phyloP scores from a whole-genome alignment of 37 sponge, comb jelly and placozoan species.

The Halichondria panicea region DNA sequence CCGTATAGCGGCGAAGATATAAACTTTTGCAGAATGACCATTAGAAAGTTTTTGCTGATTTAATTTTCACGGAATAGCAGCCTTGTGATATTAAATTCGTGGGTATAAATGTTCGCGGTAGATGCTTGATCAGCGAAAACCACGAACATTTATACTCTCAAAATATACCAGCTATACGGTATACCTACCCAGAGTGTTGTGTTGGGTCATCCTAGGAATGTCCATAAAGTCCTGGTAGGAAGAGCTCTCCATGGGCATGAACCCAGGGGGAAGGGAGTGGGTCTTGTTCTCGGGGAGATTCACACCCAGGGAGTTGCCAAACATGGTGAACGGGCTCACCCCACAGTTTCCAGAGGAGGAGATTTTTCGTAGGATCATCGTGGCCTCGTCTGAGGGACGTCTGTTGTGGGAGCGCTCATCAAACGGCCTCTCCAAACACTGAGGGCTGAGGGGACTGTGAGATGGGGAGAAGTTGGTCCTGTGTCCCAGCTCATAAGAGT shows the following conservation, averaged over 20 bases:
- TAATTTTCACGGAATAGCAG: too few relatives aligned
- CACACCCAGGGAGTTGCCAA: slow-evolving; percentile 9
- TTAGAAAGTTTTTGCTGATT: too few relatives aligned
- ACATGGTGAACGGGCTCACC: neutral
- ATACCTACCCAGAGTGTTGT: neutral
- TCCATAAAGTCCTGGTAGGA: neutral
- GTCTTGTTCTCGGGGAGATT: slow-evolving; percentile 29
- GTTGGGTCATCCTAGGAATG: neutral
- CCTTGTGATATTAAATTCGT: too few relatives aligned
- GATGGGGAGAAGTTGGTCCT: neutral
- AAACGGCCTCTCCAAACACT: slow-evolving; percentile 28
- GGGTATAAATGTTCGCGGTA: too few relatives aligned
- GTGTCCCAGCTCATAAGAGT: slow-evolving; percentile 5
- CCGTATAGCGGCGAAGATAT: too few relatives aligned
- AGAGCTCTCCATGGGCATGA: neutral
- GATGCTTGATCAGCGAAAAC: too few relatives aligned
- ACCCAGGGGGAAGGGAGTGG: slow-evolving; percentile 16
- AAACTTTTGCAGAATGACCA: too few relatives aligned
- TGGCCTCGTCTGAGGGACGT: slow-evolving; percentile 69
- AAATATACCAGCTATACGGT: too few relatives aligned
- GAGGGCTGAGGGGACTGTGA: slow-evolving; percentile 23
- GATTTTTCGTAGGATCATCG: slow-evolving; percentile 59
- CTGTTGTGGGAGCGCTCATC: slow-evolving; percentile 45
- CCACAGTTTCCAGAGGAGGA: slow-evolving; percentile 6
- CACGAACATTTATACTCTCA: too few relatives aligned